Percentiles rank a stretch among this genome's conserved stretches.
Conservation (phyloP, 2,888 invertebrate genomes). For the Ormyrus thymus region DNA sequence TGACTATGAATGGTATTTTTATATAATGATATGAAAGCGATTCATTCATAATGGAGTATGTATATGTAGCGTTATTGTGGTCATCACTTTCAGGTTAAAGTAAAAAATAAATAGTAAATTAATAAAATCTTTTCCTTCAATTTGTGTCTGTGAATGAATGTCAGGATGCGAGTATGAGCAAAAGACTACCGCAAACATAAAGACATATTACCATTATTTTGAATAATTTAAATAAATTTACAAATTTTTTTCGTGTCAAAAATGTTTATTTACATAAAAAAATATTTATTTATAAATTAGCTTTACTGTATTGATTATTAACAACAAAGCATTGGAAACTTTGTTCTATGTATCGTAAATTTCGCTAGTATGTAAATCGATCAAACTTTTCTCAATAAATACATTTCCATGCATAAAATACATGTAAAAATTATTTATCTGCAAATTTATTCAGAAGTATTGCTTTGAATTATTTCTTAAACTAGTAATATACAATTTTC, state of each 20-base stretch:
- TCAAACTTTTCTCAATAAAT: constrained; percentile 50
- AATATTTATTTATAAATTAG: constrained; percentile 48
- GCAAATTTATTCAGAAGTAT: not conserved
- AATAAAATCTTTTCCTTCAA: constrained; percentile 38
- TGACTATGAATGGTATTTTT: constrained; percentile 56
- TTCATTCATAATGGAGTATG: constrained; percentile 46
- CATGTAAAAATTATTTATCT: not conserved
- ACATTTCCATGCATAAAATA: constrained; percentile 34
- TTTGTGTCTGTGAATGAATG: constrained; percentile 39
- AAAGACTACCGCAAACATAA: constrained; percentile 46
- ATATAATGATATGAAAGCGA: constrained; percentile 53
- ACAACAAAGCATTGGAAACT: constrained; percentile 19
- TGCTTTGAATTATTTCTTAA: not conserved
- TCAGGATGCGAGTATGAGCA: constrained; percentile 35
- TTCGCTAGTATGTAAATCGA: constrained; percentile 39
- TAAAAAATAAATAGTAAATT: constrained; percentile 34
- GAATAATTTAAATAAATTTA: constrained; percentile 28
- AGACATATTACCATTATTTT: constrained; percentile 37
- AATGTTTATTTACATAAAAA: constrained; percentile 38
- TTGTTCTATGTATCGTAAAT: constrained; percentile 41
- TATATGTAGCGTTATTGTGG: constrained; percentile 44
- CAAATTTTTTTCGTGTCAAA: constrained; percentile 6
- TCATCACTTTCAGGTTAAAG: constrained; percentile 37
- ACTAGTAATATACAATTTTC: not conserved
- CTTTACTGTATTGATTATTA: constrained; percentile 33